Evolutionary conservation across 1,140 invertebrate species (phyloP), one percentile per base, ranked within the genome.

Genomic region (Drosophila takahashii): DNA sequence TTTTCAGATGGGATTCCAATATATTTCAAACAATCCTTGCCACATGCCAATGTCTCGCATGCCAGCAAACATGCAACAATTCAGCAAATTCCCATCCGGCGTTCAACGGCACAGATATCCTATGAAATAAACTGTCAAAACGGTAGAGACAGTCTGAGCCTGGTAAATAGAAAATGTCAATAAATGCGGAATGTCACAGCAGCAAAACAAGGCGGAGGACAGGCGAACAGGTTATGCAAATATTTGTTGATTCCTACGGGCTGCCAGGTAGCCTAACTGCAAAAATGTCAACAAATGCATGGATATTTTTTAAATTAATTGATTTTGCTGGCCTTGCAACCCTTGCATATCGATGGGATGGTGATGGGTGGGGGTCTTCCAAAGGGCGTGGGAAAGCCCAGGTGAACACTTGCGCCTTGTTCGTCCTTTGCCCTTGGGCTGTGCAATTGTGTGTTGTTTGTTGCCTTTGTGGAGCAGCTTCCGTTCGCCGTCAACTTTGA

Each of bases 151-250:
- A 79, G 71, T 66, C 41, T 64, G 29, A 58, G 51, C 54, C 56
- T 48, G 58, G 83, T 60, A 85, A 87, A 85, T 87, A 81, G 78
- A 77, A 87, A 87, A 79, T 79, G 84, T 72, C 83, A 89, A 86
- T 87, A 69, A 66, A 70, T 70, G 42, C 34, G 66, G 42, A 57
- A 69, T 69, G 65, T 56, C 64, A 54, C 59, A 61, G 22, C 18
- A 16, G 39, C 27, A 52, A 44, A 39, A 37, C 44, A 59, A 37
- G 52, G 15, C 42, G 41, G 15, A 36, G 41, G 41, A 34, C 34
- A 47, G 27, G 13, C 45, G 34, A 44, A 41, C 42, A 67, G 73
- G 77, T 71, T 66, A 79, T 84, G 80, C 48, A 79, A 87, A 77
- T 83, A 79, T 83, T 87, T 83, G 61, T 47, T 50, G 44, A 60